phyloP scores from a whole-genome alignment of 2,888 invertebrate genomes.

The Biston betularia region DNA sequence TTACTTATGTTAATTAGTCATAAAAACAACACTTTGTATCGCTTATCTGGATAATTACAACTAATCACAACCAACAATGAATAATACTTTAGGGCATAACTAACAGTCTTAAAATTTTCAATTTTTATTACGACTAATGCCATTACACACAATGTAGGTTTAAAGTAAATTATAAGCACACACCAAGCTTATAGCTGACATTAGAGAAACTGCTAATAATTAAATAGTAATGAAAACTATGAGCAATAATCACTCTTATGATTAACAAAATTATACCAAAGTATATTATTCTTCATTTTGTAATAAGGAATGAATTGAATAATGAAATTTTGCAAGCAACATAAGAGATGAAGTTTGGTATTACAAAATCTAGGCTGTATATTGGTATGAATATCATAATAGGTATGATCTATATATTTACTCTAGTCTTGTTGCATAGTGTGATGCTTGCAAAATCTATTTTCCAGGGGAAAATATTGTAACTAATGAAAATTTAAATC shows the following conservation, averaged over 20 bases:
- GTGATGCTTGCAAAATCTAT: neutral
- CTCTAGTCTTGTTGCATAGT: neutral
- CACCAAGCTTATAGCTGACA: neutral
- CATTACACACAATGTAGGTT: neutral
- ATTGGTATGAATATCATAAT: too few species aligned
- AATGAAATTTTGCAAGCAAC: neutral
- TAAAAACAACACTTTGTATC: slow-evolving; percentile 1
- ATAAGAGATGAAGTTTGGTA: neutral
- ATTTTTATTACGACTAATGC: neutral
- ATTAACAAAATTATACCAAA: slow-evolving; percentile 1
- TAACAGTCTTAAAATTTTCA: neutral
- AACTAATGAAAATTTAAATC: slow-evolving; percentile 53
- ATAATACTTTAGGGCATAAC: neutral
- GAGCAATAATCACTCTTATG: slow-evolving; percentile 8
- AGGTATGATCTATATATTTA: too few species aligned
- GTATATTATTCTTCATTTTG: neutral
- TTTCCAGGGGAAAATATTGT: neutral
- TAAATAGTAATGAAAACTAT: neutral
- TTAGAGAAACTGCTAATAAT: too few species aligned
- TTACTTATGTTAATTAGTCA: slow-evolving; percentile 1
- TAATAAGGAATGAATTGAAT: too few species aligned
- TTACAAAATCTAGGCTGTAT: too few species aligned
- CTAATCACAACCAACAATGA: slow-evolving; percentile 6
- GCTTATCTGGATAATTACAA: neutral
- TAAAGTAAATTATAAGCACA: neutral